A percentile compares a stretch with the other conserved stretches of the same genome.
These are phyloP conservation scores for Vanacampus margaritifer DNA, from an alignment of 2,113 vertebrate genomes.

Conservation along the genomic window DNA sequence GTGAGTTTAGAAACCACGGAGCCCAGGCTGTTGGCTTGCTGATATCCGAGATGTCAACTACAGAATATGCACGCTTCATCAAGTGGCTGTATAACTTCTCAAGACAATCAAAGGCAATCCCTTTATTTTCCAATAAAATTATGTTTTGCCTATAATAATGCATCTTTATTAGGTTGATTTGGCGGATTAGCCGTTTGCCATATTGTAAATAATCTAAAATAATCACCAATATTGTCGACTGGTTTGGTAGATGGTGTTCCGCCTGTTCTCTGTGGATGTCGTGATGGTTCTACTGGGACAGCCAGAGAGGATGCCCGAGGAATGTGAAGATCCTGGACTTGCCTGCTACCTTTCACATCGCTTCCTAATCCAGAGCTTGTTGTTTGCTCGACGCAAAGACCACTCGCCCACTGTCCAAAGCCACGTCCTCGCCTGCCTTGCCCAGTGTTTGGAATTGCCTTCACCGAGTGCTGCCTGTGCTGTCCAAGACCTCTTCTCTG, in stretches of 20 bases:
- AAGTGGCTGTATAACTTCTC: constrained; percentile 85
- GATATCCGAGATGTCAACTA: constrained; percentile 69
- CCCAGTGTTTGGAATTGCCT: constrained; percentile 81
- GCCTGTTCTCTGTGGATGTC: constrained; percentile 89
- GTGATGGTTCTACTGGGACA: constrained; percentile 81
- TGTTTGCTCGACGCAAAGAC: constrained; percentile 83
- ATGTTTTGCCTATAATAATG: background rate
- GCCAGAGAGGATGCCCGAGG: constrained; percentile 71
- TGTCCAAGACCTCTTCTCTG: constrained; percentile 75
- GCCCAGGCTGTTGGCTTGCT: constrained; percentile 80
- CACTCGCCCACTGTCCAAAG: constrained; percentile 79
- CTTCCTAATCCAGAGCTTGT: constrained; percentile 83
- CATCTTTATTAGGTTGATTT: background rate
- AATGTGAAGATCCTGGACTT: constrained; percentile 61
- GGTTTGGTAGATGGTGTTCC: constrained; percentile 72
- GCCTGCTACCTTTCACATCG: constrained; percentile 77
- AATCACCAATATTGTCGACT: background rate
- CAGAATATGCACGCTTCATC: constrained; percentile 80
- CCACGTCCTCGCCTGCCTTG: constrained; percentile 83
- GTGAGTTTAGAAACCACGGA: constrained; percentile 79
- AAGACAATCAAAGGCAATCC: constrained; percentile 74
- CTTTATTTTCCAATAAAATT: background rate
- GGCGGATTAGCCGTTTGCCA: background rate
- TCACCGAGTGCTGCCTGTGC: constrained; percentile 57
- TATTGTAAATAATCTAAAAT: background rate